Base-by-base conservation (phyloP, 2,888 invertebrate species). In the Tipula lateralis region DNA sequence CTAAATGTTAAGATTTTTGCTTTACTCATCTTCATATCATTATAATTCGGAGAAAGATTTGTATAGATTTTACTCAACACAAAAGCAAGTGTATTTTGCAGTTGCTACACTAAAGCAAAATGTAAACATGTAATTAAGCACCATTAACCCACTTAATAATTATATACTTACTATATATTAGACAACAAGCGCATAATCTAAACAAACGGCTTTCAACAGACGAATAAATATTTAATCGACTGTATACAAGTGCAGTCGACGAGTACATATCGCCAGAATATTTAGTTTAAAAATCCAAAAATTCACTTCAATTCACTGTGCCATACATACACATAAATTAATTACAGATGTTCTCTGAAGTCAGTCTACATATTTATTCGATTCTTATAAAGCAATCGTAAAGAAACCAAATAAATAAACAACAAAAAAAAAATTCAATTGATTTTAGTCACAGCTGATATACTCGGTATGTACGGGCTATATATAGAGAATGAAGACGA, bases 391-490 rank as follows among this genome's bases (percentile, higher is more conserved):
- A n/a, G n/a, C n/a, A n/a, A n/a, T n/a, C n/a, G 9, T 66, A 12
- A 24, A 24, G 24, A 66, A 24, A 66, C 1, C 24, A 66, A 66
- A 50, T 12, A 50, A 50, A 16, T 6, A 9, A 66, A 24, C 1
- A 66, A 24, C 19, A 19, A 66, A n/a, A n/a, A 44, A 44, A 66
- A 66, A 24, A 6, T 66, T 66, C 66, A 24, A 66, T 66, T 66
- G 66, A 66, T 66, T 66, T 66, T 66, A 66, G 66, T 66, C 66
- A 66, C 66, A 66, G 66, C 66, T 66, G 66, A 66, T 66, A 12
- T 24, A 66, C 50, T 9, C 44, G 44, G n/a, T 39, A 39, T 39
- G 13, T 39, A 39, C 12, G 12, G 2, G 13, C 39, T 32, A 39
- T 39, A 39, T 44, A 13, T 39, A 44, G 44, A 44, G n/a, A 6